These are phyloP conservation scores for Benitochromis conjunctus DNA, from an alignment of 2,113 vertebrate species.

Conservation along the genomic window DNA sequence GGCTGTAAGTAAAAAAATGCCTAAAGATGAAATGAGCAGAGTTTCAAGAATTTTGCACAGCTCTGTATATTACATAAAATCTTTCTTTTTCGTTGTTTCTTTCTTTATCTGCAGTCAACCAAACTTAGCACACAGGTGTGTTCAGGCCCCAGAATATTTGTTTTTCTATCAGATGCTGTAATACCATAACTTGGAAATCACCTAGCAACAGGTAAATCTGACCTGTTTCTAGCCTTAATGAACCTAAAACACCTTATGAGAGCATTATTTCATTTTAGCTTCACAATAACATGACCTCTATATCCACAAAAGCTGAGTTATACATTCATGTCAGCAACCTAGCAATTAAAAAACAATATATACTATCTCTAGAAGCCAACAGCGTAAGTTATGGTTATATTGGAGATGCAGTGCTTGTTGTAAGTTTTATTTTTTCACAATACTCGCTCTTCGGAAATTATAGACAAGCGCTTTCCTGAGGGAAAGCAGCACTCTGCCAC, in stretches of 20 bases:
- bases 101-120: not conserved
- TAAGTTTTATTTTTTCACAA: not conserved
- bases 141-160: not conserved
- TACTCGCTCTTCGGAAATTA: not conserved
- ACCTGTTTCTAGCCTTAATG: not conserved
- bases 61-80: not conserved
- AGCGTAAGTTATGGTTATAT: not conserved
- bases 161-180: not conserved
- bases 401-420: not conserved
- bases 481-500: conserved; percentile 78
- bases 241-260: not conserved
- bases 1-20: not conserved
- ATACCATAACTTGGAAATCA: not conserved
- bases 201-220: too few relatives aligned
- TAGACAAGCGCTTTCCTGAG: conserved; percentile 71
- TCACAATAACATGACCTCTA: too few relatives aligned
- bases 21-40: not conserved
- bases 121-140: not conserved
- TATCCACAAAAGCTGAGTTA: too few relatives aligned
- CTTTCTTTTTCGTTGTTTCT: not conserved
- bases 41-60: too few relatives aligned
- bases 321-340: too few relatives aligned
- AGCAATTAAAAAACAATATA: not conserved
- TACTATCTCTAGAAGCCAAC: not conserved
- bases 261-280: not conserved